Evolutionary conservation across 1,140 invertebrate species (phyloP), one percentile per base, ranked within the genome.

Genomic region (Pseudomyrmex flavicornis): DNA sequence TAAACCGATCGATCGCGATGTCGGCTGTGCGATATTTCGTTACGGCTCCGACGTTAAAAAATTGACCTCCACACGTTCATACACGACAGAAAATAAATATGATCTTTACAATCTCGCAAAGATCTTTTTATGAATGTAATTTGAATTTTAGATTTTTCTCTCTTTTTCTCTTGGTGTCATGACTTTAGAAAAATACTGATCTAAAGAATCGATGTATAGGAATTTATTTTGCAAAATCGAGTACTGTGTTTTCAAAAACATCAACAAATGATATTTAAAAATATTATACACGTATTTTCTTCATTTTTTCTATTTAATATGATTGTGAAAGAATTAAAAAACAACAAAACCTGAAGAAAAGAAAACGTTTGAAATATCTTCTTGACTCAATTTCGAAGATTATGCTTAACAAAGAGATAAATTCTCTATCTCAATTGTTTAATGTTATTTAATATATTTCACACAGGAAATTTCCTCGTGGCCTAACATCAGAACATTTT

Each of bases 1-100:
- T 66, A 79, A 70, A 10, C 70, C 35, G 17, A 77, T n/a, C 52
- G n/a, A 66, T 65, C 48, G 15, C 48, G 68, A 35, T 35, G 5
- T 7, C 35, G 35, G 35, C 35, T n/a, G 22, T 50, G 15, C 59
- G n/a, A 63, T 35, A 35, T 75, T 2, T 52, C 22, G 20, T 48
- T 52, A 69, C 1, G 58, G 20, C 20, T 75, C 44, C 10, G 58
- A 62, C 13, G 8, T 77, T 68, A 66, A 35, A 35, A 15, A 70
- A 58, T 69, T 69, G 20, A 79, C 9, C 17, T 69, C 20, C 26
- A 17, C 26, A 17, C 13, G 26, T 63, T 35, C 20, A 62, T 46
- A 20, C 46, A 46, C 20, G 12, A 52, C 5, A 13, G 20, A 68
- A 54, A 66, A 56, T 44, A 56, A 76, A 77, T 54, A 15, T 44